Conservation (phyloP, 2,888 invertebrate genomes). For the Hyles lineata region DNA sequence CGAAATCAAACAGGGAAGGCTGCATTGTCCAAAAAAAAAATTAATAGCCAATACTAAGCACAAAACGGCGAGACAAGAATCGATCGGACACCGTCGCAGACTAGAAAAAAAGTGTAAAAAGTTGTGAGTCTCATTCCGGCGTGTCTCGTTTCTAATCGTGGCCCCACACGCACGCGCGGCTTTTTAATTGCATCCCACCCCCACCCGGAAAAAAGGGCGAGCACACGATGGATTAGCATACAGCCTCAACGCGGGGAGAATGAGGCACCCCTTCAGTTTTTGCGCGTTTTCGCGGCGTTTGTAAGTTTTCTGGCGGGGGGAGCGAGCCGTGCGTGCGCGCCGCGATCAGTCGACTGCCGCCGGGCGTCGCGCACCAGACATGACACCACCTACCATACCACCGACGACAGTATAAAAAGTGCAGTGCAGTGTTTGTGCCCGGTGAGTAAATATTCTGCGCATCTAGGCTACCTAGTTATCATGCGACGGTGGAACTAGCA, state of each 20-base stretch:
- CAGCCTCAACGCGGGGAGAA: conserved; percentile 66
- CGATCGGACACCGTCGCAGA: conserved; percentile 57
- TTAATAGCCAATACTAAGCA: conserved; percentile 34
- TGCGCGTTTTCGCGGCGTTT: conserved; percentile 79
- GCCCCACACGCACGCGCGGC: conserved; percentile 83
- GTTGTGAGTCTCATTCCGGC: conserved; percentile 80
- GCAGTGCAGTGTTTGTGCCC: conserved; percentile 15
- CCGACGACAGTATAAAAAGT: conserved; percentile 35
- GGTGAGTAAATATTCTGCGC: conserved; percentile 31
- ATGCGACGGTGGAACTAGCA: conserved; percentile 74
- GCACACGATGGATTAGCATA: conserved; percentile 83
- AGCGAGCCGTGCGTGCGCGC: conserved; percentile 70
- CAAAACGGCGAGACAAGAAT: conserved; percentile 39
- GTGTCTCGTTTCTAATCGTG: conserved; percentile 83
- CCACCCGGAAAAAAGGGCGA: conserved; percentile 80
- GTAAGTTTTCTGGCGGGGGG: conserved; percentile 60
- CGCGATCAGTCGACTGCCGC: conserved; percentile 79
- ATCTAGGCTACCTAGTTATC: conserved; percentile 64
- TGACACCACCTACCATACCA: conserved; percentile 21
- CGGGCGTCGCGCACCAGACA: conserved; percentile 46
- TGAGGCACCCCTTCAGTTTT: conserved; percentile 69
- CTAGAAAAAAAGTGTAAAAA: conserved; percentile 82
- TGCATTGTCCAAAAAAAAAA: conserved; percentile 9
- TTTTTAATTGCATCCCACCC: conserved; percentile 83
- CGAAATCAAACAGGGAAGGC: background rate